These are phyloP conservation scores for Bombyx mandarina DNA, from an alignment of 1,140 invertebrate species.

Conservation along the genomic window DNA sequence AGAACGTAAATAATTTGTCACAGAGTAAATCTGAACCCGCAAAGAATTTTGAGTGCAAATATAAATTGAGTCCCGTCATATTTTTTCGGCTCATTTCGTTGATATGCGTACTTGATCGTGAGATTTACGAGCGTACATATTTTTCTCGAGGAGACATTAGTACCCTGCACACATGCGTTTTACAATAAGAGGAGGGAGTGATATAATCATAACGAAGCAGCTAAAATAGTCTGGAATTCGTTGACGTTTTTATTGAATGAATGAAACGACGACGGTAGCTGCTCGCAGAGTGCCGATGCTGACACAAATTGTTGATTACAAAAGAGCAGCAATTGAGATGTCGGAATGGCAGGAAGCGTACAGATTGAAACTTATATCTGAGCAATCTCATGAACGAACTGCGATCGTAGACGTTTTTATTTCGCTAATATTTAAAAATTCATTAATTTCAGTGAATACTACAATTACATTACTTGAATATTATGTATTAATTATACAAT, in stretches of 20 bases:
- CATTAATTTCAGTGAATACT: too few species aligned
- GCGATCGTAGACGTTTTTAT: too few species aligned
- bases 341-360: slow-evolving; percentile 49
- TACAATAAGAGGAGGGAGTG: slow-evolving; percentile 16
- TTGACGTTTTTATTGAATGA: slow-evolving; percentile 56
- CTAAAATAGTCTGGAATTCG: slow-evolving; percentile 49
- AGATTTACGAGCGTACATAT: slow-evolving; percentile 9
- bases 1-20: too few species aligned
- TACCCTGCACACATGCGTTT: slow-evolving; percentile 7
- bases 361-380: slow-evolving; percentile 62
- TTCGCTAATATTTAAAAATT: too few species aligned
- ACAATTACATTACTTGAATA: too few species aligned
- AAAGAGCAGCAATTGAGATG: slow-evolving; percentile 67
- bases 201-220: slow-evolving; percentile 28
- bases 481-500: too few species aligned
- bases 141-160: slow-evolving; percentile 4
- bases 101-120: slow-evolving; percentile 8
- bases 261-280: slow-evolving; percentile 39
- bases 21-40: too few species aligned
- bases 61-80: background rate
- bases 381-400: slow-evolving; percentile 3
- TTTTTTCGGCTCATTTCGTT: background rate
- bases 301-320: slow-evolving; percentile 66
- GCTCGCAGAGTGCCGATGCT: slow-evolving; percentile 43
- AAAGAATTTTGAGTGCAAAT: too few species aligned